phyloP scores from a whole-genome alignment of 1,140 invertebrate genomes.

The Piezodorus guildinii region DNA sequence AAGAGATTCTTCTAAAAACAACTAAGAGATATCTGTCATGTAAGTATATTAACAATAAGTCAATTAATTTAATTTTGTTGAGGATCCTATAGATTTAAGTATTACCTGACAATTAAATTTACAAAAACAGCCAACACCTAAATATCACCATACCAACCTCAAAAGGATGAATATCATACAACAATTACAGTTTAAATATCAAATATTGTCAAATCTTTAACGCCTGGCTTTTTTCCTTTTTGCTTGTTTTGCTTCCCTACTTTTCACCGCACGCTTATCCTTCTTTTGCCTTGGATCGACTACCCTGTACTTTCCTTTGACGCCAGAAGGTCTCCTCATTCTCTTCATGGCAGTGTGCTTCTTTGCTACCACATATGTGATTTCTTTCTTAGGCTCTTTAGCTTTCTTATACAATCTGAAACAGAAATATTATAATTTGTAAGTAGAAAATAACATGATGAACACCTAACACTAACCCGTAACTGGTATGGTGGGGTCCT shows the following conservation, averaged over 20 bases:
- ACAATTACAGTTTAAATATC: background rate
- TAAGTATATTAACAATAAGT: too few species aligned
- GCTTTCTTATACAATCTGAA: constrained; percentile 87
- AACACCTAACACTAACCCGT: too few species aligned
- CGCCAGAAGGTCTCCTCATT: constrained; percentile 64
- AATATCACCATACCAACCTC: too few species aligned
- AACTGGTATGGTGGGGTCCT: too few species aligned
- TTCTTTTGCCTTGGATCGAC: constrained; percentile 96
- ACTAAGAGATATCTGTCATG: too few species aligned
- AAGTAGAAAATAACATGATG: too few species aligned
- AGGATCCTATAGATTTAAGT: too few species aligned
- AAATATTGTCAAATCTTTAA: background rate
- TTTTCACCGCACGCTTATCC: constrained; percentile 41
- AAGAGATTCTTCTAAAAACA: too few species aligned
- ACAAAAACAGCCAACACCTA: too few species aligned
- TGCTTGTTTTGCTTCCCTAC: constrained; percentile 23
- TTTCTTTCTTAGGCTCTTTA: constrained; percentile 67
- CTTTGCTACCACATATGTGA: constrained; percentile 90
- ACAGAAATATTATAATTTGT: constrained; percentile 22
- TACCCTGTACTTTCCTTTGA: constrained; percentile 86
- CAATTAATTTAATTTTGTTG: too few species aligned
- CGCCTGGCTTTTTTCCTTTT: constrained; percentile 23
- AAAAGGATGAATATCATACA: background rate
- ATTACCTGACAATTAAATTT: too few species aligned
- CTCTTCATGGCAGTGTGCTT: constrained; percentile 70